These are phyloP conservation scores for Clistopyga incitator DNA, from an alignment of 2,888 invertebrate genomes.

Conservation along the genomic window DNA sequence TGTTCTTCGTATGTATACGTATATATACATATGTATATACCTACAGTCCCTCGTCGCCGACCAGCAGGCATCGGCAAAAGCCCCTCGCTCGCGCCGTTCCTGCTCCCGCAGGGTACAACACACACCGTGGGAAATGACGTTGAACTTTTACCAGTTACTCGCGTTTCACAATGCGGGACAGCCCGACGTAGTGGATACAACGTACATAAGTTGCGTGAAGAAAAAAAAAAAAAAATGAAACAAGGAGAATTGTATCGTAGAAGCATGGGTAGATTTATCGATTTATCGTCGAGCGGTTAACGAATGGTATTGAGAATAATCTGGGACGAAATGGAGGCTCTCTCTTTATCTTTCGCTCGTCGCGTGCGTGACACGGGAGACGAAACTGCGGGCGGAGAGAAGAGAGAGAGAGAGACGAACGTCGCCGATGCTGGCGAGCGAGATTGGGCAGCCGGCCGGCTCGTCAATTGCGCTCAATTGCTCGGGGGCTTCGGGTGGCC, in stretches of 20 bases:
- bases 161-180: constrained; percentile 71
- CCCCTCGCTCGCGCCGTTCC: constrained; percentile 57
- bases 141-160: constrained; percentile 78
- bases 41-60: constrained; percentile 34
- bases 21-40: neutral
- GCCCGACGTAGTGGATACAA: constrained; percentile 40
- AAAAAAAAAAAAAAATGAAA: neutral
- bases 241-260: neutral
- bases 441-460: constrained; percentile 76
- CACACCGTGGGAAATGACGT: constrained; percentile 82
- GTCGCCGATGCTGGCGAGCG: constrained; percentile 47
- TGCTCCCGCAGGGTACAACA: constrained; percentile 56
- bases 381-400: constrained; percentile 44
- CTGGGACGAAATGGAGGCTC: neutral
- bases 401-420: constrained; percentile 63
- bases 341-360: constrained; percentile 9
- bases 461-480: constrained; percentile 82
- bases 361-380: constrained; percentile 63
- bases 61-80: constrained; percentile 36
- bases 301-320: constrained; percentile 20
- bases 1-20: neutral
- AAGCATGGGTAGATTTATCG: constrained; percentile 14
- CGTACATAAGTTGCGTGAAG: neutral
- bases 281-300: constrained; percentile 16
- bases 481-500: constrained; percentile 59